Conservation (phyloP, 2,797 vertebrate genomes). For the Lithobates sylvaticus region DNA sequence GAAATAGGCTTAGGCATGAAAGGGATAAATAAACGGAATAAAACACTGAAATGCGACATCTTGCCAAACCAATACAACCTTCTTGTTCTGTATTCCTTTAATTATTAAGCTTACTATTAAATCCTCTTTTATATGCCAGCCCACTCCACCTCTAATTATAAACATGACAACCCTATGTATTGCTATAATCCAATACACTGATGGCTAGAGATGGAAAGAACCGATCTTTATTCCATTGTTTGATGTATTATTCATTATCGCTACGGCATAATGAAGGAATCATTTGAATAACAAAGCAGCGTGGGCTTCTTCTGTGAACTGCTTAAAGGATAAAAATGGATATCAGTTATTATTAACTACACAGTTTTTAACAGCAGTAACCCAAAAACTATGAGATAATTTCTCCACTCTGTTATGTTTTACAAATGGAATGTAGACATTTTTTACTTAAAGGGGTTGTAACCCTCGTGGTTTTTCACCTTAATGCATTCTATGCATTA, state of each 20-base stretch:
- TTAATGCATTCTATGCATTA: too few relatives aligned
- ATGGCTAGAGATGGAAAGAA: slow-evolving; percentile 18
- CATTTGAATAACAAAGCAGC: slow-evolving; percentile 58
- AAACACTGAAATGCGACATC: background rate
- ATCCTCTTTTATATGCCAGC: slow-evolving; percentile 2
- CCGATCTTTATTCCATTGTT: slow-evolving; percentile 33
- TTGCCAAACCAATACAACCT: slow-evolving; percentile 1
- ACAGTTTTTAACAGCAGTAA: slow-evolving; percentile 27
- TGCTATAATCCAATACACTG: slow-evolving; percentile 31
- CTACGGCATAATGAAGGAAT: slow-evolving; percentile 51
- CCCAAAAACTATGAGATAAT: slow-evolving; percentile 16
- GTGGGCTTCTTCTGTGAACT: slow-evolving; percentile 17
- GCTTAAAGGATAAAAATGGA: slow-evolving; percentile 37
- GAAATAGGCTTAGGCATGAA: too few relatives aligned
- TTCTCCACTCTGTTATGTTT: slow-evolving; percentile 13
- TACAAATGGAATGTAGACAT: slow-evolving; percentile 18
- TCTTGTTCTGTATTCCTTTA: slow-evolving; percentile 2
- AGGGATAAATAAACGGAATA: too few relatives aligned
- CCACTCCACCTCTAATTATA: slow-evolving; percentile 30
- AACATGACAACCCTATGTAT: slow-evolving; percentile 25
- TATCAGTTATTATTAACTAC: slow-evolving; percentile 35
- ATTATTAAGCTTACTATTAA: slow-evolving; percentile 8
- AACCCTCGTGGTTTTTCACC: too few relatives aligned
- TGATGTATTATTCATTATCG: slow-evolving; percentile 58
- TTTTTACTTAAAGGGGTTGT: background rate